Base-by-base conservation (phyloP, 2,113 vertebrate genomes). In the Scolopax mira region DNA sequence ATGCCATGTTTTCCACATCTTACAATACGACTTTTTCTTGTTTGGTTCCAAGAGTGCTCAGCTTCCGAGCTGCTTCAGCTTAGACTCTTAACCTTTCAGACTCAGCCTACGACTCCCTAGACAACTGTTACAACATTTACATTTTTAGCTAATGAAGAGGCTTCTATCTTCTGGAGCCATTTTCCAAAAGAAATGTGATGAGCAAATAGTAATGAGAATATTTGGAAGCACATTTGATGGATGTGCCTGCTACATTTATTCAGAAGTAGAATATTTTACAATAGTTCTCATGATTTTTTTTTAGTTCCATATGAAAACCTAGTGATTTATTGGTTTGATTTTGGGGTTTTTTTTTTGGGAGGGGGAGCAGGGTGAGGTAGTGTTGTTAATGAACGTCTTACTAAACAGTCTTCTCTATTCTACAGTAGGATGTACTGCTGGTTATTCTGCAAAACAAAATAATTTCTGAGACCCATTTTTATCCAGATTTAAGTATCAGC, bases 341-440 rank as follows among this genome's bases (percentile, higher is more conserved):
- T 61, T 27, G 35, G 35, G 19, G 8, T 6, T 33, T 30, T 31
- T 30, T 25, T 28, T 41, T n/a, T n/a, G n/a, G n/a, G n/a, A n/a
- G 16, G 6, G 1, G 12, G 4, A 18, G 0, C 1, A 46, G 3
- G 4, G 0, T 41, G 28, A 55, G 48, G 21, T 17, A 31, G 3
- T 60, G 27, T 10, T 86, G 33, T 62, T 61, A 70, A 51, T 39
- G 15, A 42, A n/a, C 0, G 0, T 60, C 13, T 37, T 64, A 37
- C 21, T 69, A 14, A 69, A 37, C 2, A 9, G 6, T 65, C 30
- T 65, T 65, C 31, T 65, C 42, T 61, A 2, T 37, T 23, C 28
- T 77, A 18, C 27, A 57, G 15, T 15, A 70, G 18, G 37, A 91
- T n/a, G 15, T 28, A 65, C 13, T 60, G 8, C 8, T 55, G 51